These are phyloP conservation scores for Noturus placidus DNA, from an alignment of 2,113 vertebrate species.

Conservation along the genomic window DNA sequence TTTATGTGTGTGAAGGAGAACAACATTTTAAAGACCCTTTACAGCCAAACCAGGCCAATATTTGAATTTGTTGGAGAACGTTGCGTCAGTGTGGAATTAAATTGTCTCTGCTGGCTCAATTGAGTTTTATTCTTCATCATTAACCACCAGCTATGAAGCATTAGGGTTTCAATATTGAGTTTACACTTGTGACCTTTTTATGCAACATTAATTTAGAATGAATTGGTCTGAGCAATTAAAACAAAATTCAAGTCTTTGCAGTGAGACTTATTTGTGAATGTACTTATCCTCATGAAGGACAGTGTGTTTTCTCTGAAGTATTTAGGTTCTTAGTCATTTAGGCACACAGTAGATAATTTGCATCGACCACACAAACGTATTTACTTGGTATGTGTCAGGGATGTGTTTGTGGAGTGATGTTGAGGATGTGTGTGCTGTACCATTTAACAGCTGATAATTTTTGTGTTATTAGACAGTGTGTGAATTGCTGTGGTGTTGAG, in stretches of 20 bases:
- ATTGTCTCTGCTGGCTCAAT: constrained; percentile 6
- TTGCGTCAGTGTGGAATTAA: background rate
- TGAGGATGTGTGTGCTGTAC: constrained; percentile 8
- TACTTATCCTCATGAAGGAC: constrained; percentile 65
- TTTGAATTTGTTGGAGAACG: background rate
- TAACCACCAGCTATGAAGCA: constrained; percentile 12
- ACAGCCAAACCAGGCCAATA: background rate
- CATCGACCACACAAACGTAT: constrained; percentile 8
- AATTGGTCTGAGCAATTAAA: constrained; percentile 15
- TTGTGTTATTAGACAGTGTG: background rate
- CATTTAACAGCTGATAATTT: constrained; percentile 24
- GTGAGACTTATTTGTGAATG: constrained; percentile 12
- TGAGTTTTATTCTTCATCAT: constrained; percentile 27
- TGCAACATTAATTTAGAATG: constrained; percentile 3
- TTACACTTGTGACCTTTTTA: constrained; percentile 24
- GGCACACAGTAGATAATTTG: background rate
- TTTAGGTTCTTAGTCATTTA: constrained; percentile 11
- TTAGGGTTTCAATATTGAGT: constrained; percentile 21
- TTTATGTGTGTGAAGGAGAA: background rate
- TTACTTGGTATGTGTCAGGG: constrained; percentile 35
- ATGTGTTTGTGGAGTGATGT: constrained; percentile 32
- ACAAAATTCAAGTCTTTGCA: constrained; percentile 18
- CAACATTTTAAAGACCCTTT: background rate
- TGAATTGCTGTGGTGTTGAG: constrained; percentile 18
- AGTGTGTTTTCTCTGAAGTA: constrained; percentile 35